phyloP scores from a whole-genome alignment of 2,888 invertebrate species.

The Baronia brevicornis region DNA sequence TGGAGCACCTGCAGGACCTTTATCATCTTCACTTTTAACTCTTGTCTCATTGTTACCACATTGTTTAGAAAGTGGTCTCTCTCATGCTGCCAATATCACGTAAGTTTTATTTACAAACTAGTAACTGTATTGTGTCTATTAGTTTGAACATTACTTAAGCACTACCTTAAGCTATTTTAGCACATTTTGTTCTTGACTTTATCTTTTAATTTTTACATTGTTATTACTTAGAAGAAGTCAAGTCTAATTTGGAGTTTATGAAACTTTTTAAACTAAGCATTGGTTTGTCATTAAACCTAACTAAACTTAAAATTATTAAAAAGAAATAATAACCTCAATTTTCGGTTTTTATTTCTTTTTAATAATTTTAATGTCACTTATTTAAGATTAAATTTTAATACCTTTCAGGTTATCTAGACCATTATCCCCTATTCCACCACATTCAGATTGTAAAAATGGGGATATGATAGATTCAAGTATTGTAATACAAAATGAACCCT shows the following conservation, averaged over 20 bases:
- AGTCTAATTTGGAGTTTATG: too few relatives aligned
- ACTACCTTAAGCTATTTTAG: too few relatives aligned
- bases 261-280: too few relatives aligned
- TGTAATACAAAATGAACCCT: conserved; percentile 34
- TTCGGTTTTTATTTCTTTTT: neutral
- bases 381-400: conserved; percentile 1
- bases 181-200: neutral
- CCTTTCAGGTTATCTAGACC: conserved; percentile 56
- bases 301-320: neutral
- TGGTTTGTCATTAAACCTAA: too few relatives aligned
- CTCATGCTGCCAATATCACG: conserved; percentile 88
- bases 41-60: conserved; percentile 93
- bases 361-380: neutral
- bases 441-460: conserved; percentile 32
- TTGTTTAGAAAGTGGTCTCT: conserved; percentile 89
- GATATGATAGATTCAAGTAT: conserved; percentile 30
- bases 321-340: neutral
- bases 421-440: conserved; percentile 46
- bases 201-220: neutral
- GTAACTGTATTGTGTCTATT: too few relatives aligned
- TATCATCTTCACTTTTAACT: conserved; percentile 91
- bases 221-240: too few relatives aligned
- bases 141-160: too few relatives aligned
- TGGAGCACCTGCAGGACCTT: conserved; percentile 92
- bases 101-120: conserved; percentile 49